Evolutionary conservation across 2,113 vertebrate species (phyloP).

Genomic region (Hypocryptadius cinnamomeus): DNA sequence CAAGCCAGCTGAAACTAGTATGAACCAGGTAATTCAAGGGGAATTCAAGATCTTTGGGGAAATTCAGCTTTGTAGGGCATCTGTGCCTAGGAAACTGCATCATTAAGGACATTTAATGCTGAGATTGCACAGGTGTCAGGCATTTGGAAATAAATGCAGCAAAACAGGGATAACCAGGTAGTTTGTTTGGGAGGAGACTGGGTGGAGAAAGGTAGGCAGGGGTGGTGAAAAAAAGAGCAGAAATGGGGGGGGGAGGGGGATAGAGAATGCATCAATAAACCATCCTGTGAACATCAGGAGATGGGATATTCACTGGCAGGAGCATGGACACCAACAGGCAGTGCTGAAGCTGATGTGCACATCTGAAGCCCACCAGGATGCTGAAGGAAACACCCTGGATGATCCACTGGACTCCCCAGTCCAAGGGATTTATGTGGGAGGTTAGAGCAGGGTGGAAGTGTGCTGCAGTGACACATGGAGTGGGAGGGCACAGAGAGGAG

Average conservation of each 20-base stretch:
- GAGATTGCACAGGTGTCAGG: background rate
- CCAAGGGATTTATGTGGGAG: background rate
- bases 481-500: background rate
- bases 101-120: background rate
- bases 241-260: fast-evolving
- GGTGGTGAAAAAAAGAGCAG: background rate
- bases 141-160: background rate
- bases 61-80: background rate
- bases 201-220: background rate
- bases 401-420: background rate
- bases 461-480: fast-evolving
- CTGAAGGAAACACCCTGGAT: background rate
- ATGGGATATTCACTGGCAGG: background rate
- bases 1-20: background rate
- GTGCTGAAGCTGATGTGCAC: background rate
- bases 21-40: background rate
- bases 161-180: background rate
- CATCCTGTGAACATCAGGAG: background rate
- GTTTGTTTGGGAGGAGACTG: background rate
- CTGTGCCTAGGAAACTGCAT: background rate
- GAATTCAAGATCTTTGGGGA: background rate
- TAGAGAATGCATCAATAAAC: background rate
- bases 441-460: background rate
- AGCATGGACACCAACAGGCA: background rate
- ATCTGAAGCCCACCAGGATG: background rate